phyloP scores from a whole-genome alignment of 2,888 invertebrate genomes.

The Gandaritis pyraliata region DNA sequence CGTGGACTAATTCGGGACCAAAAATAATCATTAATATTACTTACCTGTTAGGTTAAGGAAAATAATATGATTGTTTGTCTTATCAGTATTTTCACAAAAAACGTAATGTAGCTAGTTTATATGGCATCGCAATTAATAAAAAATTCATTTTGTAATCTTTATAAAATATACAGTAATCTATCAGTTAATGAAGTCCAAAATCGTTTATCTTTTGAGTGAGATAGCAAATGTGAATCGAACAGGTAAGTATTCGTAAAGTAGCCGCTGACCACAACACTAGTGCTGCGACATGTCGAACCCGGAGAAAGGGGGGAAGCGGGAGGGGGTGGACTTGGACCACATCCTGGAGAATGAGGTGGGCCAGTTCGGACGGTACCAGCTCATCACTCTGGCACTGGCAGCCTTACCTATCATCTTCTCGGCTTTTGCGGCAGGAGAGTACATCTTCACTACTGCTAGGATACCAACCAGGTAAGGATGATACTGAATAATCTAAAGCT shows the following conservation, averaged over 20 bases:
- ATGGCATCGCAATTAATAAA: too few species aligned
- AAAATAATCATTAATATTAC: background rate
- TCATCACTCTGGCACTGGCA: constrained; percentile 65
- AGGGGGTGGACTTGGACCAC: constrained; percentile 64
- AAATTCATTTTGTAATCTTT: too few species aligned
- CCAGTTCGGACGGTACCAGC: constrained; percentile 73
- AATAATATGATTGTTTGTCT: too few species aligned
- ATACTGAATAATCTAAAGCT: too few species aligned
- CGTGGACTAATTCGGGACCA: background rate
- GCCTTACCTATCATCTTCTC: constrained; percentile 74
- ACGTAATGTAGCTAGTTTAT: too few species aligned
- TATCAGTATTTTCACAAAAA: too few species aligned
- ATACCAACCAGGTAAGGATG: constrained; percentile 66
- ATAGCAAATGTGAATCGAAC: background rate
- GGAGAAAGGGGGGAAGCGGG: constrained; percentile 50
- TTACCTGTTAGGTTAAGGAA: background rate
- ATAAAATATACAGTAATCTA: too few species aligned
- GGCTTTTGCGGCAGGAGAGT: constrained; percentile 74
- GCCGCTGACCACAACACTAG: constrained; percentile 21
- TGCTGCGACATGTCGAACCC: constrained; percentile 47
- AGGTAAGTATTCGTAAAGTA: constrained; percentile 21
- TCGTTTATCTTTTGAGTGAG: constrained; percentile 11
- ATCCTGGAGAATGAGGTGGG: constrained; percentile 73
- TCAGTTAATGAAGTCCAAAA: background rate
- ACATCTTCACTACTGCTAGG: constrained; percentile 75